Percentiles rank a stretch among this genome's conserved stretches.
phyloP scores from a whole-genome alignment of 2,797 vertebrate species.

The Pseudocheirus occidentalis region DNA sequence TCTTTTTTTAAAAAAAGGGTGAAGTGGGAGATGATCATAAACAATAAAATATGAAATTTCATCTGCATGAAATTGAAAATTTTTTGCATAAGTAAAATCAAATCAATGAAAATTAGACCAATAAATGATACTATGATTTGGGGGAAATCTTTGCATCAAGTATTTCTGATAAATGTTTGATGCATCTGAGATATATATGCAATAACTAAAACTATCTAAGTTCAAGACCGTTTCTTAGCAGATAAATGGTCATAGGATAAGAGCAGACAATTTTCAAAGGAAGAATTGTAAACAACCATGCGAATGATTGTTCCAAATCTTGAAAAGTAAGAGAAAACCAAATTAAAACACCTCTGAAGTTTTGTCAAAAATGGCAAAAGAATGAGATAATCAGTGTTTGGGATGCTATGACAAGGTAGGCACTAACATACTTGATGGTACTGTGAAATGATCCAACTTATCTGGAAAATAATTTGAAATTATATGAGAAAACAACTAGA shows the following conservation, averaged over 20 bases:
- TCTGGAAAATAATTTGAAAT: background rate
- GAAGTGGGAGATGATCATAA: background rate
- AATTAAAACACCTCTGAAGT: background rate
- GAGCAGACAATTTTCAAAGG: background rate
- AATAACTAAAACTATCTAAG: background rate
- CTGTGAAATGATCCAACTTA: background rate
- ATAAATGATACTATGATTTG: background rate
- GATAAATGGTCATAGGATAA: background rate
- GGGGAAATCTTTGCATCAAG: background rate
- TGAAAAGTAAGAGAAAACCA: background rate
- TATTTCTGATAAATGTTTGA: background rate
- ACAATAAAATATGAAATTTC: background rate
- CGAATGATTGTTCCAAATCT: background rate
- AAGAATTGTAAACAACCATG: background rate
- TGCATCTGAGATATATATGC: background rate
- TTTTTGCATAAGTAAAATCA: background rate
- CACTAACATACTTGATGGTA: background rate
- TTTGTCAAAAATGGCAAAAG: background rate
- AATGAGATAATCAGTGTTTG: background rate
- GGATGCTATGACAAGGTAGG: background rate
- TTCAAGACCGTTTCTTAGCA: background rate
- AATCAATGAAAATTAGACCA: background rate
- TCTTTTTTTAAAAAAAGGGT: background rate
- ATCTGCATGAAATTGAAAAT: background rate
- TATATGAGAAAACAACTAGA: background rate